Conservation (phyloP, 2,113 vertebrate genomes). For the Gavialis gangeticus region DNA sequence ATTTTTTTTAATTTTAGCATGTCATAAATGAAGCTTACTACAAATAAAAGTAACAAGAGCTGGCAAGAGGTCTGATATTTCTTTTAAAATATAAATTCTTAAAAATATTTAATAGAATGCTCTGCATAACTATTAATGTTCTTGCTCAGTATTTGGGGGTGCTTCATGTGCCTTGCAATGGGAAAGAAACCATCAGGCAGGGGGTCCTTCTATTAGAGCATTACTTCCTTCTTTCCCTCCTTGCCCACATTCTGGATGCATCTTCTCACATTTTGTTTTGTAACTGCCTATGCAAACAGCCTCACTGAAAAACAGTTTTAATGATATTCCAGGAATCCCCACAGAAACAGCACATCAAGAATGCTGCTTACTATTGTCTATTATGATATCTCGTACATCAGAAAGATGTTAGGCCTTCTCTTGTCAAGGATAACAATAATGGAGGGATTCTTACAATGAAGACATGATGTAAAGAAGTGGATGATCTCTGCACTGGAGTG, state of each 20-base stretch:
- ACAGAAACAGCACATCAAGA: not conserved
- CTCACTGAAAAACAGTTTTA: not conserved
- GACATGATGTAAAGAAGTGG: not conserved
- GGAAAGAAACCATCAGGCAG: not conserved
- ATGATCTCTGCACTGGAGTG: not conserved
- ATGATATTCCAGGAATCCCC: not conserved
- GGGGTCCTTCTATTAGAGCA: not conserved
- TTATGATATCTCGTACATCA: not conserved
- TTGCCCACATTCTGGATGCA: not conserved
- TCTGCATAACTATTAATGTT: slow-evolving; percentile 44
- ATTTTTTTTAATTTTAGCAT: slow-evolving; percentile 41
- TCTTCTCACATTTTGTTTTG: not conserved
- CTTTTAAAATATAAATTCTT: slow-evolving; percentile 23
- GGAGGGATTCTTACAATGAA: not conserved
- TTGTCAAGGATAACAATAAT: fast-evolving
- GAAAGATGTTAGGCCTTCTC: not conserved
- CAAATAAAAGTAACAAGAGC: slow-evolving; percentile 34
- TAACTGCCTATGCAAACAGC: not conserved
- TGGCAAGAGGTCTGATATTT: slow-evolving; percentile 22
- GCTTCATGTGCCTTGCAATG: slow-evolving; percentile 13
- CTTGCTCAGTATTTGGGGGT: not conserved
- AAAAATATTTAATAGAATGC: not conserved
- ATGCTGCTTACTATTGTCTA: not conserved
- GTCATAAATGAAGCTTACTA: slow-evolving; percentile 46
- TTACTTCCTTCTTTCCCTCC: not conserved